phyloP scores from a whole-genome alignment of 92 coral and sea anemone genomes.

The Bergia puertoricense region DNA sequence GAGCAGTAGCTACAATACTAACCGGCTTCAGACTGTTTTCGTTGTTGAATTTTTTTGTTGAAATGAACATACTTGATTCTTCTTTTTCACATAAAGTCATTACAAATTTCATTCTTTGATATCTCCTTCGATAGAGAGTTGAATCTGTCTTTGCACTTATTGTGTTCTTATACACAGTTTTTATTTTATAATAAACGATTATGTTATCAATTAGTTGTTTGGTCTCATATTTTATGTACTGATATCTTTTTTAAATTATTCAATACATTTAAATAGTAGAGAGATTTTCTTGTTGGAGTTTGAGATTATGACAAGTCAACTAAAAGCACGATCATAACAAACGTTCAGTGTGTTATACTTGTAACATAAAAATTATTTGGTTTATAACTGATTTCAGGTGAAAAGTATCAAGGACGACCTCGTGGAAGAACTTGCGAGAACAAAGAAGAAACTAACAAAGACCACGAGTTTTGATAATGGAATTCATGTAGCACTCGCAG shows the following conservation, averaged over 20 bases:
- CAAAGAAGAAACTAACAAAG: conserved; percentile 58
- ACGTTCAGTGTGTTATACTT: not conserved
- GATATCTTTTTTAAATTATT: not conserved
- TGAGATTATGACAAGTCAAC: too few relatives aligned
- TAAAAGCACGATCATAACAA: too few relatives aligned
- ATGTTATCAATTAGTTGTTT: not conserved
- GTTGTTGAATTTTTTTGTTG: not conserved
- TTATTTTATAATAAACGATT: too few relatives aligned
- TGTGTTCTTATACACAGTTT: not conserved
- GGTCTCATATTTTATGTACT: too few relatives aligned
- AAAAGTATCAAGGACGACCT: conserved; percentile 66
- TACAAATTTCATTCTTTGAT: not conserved
- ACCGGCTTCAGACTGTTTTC: not conserved
- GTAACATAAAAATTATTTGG: not conserved
- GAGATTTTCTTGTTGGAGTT: too few relatives aligned
- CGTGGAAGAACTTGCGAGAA: conserved; percentile 52
- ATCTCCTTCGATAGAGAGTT: too few relatives aligned
- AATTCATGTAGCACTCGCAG: conserved; percentile 33
- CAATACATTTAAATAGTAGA: too few relatives aligned
- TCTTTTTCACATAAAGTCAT: not conserved
- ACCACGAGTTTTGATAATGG: conserved; percentile 72
- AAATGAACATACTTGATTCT: not conserved
- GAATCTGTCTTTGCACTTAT: not conserved
- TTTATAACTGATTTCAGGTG: conserved; percentile 44
- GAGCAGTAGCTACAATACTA: not conserved